phyloP scores from a whole-genome alignment of 2,797 vertebrate genomes.

The Arvicola amphibius region DNA sequence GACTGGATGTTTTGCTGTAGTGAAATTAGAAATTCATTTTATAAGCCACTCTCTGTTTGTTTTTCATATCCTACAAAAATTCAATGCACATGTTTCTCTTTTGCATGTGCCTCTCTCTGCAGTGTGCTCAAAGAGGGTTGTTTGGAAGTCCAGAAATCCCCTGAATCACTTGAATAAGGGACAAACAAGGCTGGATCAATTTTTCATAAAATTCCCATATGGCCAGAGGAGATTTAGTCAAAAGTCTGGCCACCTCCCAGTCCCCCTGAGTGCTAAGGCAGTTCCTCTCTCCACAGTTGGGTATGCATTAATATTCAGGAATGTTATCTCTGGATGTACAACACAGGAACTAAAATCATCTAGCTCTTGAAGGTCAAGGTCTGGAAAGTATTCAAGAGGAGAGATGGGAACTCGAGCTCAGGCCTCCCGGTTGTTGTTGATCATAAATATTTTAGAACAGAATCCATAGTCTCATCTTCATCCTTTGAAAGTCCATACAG shows the following conservation, averaged over 20 bases:
- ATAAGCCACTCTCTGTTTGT: conserved; percentile 29
- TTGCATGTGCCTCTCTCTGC: conserved; percentile 1
- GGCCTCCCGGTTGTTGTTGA: neutral
- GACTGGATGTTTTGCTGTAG: conserved; percentile 41
- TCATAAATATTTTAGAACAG: neutral
- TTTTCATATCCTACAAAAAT: conserved; percentile 60
- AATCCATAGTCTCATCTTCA: neutral
- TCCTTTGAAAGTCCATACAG: neutral
- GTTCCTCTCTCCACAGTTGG: neutral
- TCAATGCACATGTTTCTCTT: conserved; percentile 46
- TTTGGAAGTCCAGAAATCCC: conserved; percentile 49
- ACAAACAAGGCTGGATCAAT: neutral
- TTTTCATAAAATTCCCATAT: conserved; percentile 9
- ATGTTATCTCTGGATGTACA: neutral
- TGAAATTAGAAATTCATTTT: conserved; percentile 46
- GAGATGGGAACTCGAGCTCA: neutral
- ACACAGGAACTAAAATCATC: neutral
- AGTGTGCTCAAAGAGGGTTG: conserved; percentile 25
- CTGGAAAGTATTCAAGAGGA: neutral
- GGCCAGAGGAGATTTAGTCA: neutral
- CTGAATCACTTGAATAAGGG: neutral
- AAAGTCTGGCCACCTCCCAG: neutral
- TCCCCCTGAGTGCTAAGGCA: neutral
- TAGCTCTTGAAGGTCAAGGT: neutral
- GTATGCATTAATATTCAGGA: neutral